Conservation (phyloP, 1,140 invertebrate species). For the Drosophila paulistorum region DNA sequence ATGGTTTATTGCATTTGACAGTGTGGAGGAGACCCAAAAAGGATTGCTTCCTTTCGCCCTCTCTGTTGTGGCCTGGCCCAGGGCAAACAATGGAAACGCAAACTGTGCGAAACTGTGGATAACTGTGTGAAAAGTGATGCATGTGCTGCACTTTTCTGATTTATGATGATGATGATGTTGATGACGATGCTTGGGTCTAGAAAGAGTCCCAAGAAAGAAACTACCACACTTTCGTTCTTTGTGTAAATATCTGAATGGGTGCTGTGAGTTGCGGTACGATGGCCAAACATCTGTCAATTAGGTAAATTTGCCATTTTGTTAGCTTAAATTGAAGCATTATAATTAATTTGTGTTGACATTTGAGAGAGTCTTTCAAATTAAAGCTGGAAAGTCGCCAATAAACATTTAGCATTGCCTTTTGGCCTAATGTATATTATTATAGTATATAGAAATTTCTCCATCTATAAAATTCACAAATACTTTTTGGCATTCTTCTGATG, state of each 20-base stretch:
- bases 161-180: conserved; percentile 67
- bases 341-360: no score
- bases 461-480: no score
- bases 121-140: conserved; percentile 65
- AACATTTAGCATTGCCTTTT: no score
- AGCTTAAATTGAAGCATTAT: conserved; percentile 4
- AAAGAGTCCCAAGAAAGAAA: background rate
- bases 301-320: conserved; percentile 2
- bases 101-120: conserved; percentile 23
- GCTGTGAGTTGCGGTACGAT: background rate
- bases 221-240: background rate
- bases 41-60: conserved; percentile 2
- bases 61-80: conserved; percentile 16
- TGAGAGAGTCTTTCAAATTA: no score
- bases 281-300: conserved; percentile 2
- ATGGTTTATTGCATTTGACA: conserved; percentile 73
- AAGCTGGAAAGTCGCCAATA: no score
- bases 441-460: no score
- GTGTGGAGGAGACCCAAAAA: conserved; percentile 36
- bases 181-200: conserved; percentile 39
- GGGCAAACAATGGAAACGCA: conserved; percentile 57
- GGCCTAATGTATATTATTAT: no score
- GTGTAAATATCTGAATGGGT: background rate
- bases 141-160: conserved; percentile 75
- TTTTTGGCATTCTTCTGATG: no score